These are phyloP conservation scores for Phorcus lineatus DNA, from an alignment of 2,888 invertebrate genomes.

Conservation along the genomic window DNA sequence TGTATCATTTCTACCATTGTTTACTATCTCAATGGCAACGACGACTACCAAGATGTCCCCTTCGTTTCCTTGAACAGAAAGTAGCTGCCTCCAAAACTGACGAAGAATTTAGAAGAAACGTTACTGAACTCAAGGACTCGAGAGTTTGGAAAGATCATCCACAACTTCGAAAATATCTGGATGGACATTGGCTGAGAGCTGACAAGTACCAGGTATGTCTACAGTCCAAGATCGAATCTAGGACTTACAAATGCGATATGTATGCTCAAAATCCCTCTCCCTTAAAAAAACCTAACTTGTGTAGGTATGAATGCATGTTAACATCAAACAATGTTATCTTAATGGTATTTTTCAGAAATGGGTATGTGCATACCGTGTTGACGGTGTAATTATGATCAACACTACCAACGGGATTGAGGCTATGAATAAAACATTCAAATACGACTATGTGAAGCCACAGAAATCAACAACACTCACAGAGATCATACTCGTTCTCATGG, in stretches of 20 bases:
- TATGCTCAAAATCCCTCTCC: too few relatives aligned
- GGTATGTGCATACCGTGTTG: neutral
- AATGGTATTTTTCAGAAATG: neutral
- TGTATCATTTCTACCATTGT: too few relatives aligned
- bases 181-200: neutral
- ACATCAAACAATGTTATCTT: too few relatives aligned
- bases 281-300: too few relatives aligned
- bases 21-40: too few relatives aligned
- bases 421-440: constrained; percentile 19
- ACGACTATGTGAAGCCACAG: neutral
- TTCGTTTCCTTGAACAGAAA: too few relatives aligned
- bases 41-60: too few relatives aligned
- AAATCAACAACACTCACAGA: neutral
- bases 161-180: neutral
- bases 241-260: neutral
- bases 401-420: constrained; percentile 21
- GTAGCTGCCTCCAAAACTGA: too few relatives aligned
- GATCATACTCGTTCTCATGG: neutral
- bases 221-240: neutral
- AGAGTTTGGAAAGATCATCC: too few relatives aligned
- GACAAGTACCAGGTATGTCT: neutral
- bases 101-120: too few relatives aligned
- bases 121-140: too few relatives aligned
- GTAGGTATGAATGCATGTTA: too few relatives aligned
- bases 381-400: neutral